phyloP scores from a whole-genome alignment of 1,140 invertebrate species.

The Trichonephila clavipes region DNA sequence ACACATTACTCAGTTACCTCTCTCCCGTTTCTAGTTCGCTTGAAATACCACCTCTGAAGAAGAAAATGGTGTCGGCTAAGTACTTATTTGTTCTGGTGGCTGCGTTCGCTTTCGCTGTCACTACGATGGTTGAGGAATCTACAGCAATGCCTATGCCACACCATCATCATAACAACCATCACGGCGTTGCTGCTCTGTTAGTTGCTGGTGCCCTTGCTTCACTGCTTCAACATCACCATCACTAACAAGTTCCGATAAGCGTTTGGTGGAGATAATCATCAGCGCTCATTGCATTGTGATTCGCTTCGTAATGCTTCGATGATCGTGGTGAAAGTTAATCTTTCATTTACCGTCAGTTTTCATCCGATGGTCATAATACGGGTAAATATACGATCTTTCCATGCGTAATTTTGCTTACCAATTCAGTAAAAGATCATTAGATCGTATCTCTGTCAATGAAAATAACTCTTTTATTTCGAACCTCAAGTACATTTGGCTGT shows the following conservation, averaged over 20 bases:
- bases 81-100: conserved; percentile 42
- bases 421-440: neutral
- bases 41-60: neutral
- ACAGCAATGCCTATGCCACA: conserved; percentile 51
- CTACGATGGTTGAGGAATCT: neutral
- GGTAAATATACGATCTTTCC: neutral
- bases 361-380: neutral
- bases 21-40: neutral
- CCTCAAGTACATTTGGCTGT: neutral
- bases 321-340: conserved; percentile 2
- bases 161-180: conserved; percentile 47
- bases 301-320: neutral
- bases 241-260: neutral
- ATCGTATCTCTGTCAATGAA: neutral
- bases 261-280: neutral
- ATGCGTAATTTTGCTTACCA: neutral
- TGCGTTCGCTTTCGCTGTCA: conserved; percentile 9
- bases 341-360: conserved; percentile 15
- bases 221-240: conserved; percentile 1
- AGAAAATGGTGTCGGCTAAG: conserved; percentile 45
- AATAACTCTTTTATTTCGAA: neutral
- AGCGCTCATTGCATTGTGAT: neutral
- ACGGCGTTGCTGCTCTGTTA: conserved; percentile 58
- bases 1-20: neutral
- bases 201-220: conserved; percentile 65